Evolutionary conservation across 2,797 vertebrate species (phyloP).

Genomic region (Artibeus jamaicensis): DNA sequence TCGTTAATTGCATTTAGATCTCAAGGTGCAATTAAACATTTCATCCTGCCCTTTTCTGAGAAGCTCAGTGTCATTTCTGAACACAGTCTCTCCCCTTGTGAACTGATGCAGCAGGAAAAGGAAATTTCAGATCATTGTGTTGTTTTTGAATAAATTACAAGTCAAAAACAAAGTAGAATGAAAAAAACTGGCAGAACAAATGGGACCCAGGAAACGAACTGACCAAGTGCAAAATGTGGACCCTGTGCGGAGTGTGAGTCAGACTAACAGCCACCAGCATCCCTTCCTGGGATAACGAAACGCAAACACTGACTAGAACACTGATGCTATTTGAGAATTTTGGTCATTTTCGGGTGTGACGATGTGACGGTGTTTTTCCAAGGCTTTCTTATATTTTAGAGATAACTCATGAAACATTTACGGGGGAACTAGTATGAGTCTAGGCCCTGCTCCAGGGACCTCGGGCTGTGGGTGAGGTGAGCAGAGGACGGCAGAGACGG

Average conservation of each 20-base stretch:
- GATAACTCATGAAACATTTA: background rate
- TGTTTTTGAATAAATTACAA: background rate
- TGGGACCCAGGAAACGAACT: background rate
- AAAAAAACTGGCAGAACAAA: background rate
- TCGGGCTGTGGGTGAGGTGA: accelerated
- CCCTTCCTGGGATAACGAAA: background rate
- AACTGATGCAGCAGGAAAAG: background rate
- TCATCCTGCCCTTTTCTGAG: background rate
- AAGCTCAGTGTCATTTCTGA: background rate
- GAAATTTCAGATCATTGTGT: background rate
- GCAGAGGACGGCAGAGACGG: accelerated
- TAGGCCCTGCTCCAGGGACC: background rate
- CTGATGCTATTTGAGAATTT: accelerated
- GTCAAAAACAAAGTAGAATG: background rate
- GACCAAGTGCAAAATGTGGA: accelerated
- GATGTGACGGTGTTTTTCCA: background rate
- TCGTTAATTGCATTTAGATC: background rate
- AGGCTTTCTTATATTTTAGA: background rate
- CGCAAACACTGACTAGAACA: accelerated
- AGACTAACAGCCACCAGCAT: accelerated
- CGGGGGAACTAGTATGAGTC: background rate
- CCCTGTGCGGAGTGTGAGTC: background rate
- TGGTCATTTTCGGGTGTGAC: background rate
- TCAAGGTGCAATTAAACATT: background rate
- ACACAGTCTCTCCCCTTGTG: slow-evolving; percentile 27